A percentile compares a stretch with the other conserved stretches of the same genome.
Evolutionary conservation across 2,113 vertebrate genomes (phyloP).

Genomic region (Xiphophorus couchianus): DNA sequence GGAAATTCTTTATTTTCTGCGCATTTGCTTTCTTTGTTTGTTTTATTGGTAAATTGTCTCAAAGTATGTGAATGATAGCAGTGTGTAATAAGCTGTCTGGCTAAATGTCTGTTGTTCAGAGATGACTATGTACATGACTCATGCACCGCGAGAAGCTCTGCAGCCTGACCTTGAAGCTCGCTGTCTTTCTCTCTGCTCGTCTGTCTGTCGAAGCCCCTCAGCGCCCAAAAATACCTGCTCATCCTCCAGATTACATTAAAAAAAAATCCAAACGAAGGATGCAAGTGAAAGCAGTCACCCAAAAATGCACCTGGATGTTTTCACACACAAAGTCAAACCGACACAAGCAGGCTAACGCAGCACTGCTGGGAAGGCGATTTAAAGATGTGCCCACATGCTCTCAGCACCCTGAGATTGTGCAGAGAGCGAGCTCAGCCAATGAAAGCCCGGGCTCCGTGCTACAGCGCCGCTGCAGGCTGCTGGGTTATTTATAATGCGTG

Average conservation of each 20-base stretch:
- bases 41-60: slow-evolving; percentile 50
- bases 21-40: slow-evolving; percentile 38
- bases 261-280: neutral
- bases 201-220: slow-evolving; percentile 36
- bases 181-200: slow-evolving; percentile 65
- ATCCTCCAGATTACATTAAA: slow-evolving; percentile 36
- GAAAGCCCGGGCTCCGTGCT: slow-evolving; percentile 46
- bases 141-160: slow-evolving; percentile 65
- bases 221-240: slow-evolving; percentile 34
- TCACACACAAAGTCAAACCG: slow-evolving; percentile 17
- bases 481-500: slow-evolving; percentile 72
- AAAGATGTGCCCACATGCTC: slow-evolving; percentile 53
- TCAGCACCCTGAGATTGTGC: slow-evolving; percentile 46
- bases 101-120: slow-evolving; percentile 73
- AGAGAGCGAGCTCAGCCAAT: slow-evolving; percentile 44
- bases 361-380: slow-evolving; percentile 54
- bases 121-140: slow-evolving; percentile 75
- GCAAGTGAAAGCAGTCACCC: slow-evolving; percentile 12
- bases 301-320: slow-evolving; percentile 22
- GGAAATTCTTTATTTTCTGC: slow-evolving; percentile 29
- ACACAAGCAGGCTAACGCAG: slow-evolving; percentile 42
- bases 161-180: slow-evolving; percentile 75
- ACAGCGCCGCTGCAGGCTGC: slow-evolving; percentile 51
- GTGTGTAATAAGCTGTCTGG: slow-evolving; percentile 63
- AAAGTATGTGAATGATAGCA: slow-evolving; percentile 67